These are phyloP conservation scores for Podotricha telesiphe DNA, from an alignment of 2,888 invertebrate species.

Conservation along the genomic window DNA sequence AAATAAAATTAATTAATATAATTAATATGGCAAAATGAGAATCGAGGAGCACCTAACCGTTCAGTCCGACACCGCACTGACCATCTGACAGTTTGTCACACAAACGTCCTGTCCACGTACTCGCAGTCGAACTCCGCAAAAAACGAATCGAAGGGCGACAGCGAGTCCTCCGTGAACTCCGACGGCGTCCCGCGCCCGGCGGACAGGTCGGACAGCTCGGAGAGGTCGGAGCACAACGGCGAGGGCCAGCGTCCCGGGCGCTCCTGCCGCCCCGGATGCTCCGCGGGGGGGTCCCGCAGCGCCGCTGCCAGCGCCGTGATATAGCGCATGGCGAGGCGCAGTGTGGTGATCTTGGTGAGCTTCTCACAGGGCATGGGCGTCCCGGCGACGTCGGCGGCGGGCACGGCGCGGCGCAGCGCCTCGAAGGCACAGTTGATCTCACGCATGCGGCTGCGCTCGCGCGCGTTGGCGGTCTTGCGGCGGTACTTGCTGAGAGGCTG, in stretches of 20 bases:
- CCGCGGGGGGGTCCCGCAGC: constrained; percentile 75
- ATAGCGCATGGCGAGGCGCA: constrained; percentile 94
- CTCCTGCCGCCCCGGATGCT: constrained; percentile 42
- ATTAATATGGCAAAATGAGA: constrained; percentile 77
- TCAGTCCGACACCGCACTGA: constrained; percentile 43
- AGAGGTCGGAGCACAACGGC: constrained; percentile 80
- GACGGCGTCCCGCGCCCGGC: constrained; percentile 78
- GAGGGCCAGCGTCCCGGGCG: constrained; percentile 74
- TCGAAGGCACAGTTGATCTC: constrained; percentile 96
- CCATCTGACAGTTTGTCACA: constrained; percentile 67
- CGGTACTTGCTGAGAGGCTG: constrained; percentile 94
- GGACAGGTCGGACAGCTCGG: constrained; percentile 80
- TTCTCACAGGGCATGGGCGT: constrained; percentile 87
- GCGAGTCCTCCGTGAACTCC: constrained; percentile 79
- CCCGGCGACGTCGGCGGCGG: constrained; percentile 83
- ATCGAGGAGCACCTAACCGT: constrained; percentile 67
- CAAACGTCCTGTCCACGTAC: constrained; percentile 76
- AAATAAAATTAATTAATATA: constrained; percentile 72
- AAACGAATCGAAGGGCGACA: constrained; percentile 84
- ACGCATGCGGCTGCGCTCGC: constrained; percentile 93
- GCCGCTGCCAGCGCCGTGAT: constrained; percentile 90
- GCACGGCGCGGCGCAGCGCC: constrained; percentile 89
- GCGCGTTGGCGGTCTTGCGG: constrained; percentile 94
- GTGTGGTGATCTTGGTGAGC: constrained; percentile 94
- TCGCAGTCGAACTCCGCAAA: constrained; percentile 80